Percentiles rank a stretch among this genome's conserved stretches.
Conservation (phyloP, 2,888 invertebrate species). For the Ochropacha duplaris region DNA sequence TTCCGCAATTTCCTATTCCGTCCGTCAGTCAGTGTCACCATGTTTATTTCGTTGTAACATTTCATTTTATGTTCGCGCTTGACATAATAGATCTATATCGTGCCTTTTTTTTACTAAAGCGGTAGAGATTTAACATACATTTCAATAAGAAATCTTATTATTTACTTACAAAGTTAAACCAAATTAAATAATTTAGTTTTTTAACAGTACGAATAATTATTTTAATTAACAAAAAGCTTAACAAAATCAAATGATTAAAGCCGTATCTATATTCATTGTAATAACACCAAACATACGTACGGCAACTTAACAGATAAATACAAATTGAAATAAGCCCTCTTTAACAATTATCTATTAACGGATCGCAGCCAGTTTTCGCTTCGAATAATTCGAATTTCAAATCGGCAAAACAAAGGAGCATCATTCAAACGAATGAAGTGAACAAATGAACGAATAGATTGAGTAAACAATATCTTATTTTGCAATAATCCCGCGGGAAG, state of each 20-base stretch:
- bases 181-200: too few relatives aligned
- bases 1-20: slow-evolving; percentile 64
- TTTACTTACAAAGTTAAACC: too few relatives aligned
- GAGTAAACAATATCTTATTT: slow-evolving; percentile 81
- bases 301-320: slow-evolving; percentile 22
- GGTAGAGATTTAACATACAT: background rate
- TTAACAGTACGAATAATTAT: too few relatives aligned
- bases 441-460: slow-evolving; percentile 72
- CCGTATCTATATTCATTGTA: background rate
- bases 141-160: background rate
- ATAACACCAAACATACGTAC: background rate
- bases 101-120: too few relatives aligned
- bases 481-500: slow-evolving; percentile 77
- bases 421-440: slow-evolving; percentile 65
- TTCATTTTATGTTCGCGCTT: slow-evolving; percentile 26
- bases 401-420: slow-evolving; percentile 63
- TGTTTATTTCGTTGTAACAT: slow-evolving; percentile 47
- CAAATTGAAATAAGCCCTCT: slow-evolving; percentile 29
- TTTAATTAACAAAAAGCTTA: background rate
- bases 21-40: slow-evolving; percentile 48
- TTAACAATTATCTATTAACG: slow-evolving; percentile 16
- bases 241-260: background rate
- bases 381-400: slow-evolving; percentile 47
- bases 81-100: slow-evolving; percentile 2
- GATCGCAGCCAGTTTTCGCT: slow-evolving; percentile 32